Base-by-base conservation (phyloP, 2,888 invertebrate genomes). In the Drosophila siamana region DNA sequence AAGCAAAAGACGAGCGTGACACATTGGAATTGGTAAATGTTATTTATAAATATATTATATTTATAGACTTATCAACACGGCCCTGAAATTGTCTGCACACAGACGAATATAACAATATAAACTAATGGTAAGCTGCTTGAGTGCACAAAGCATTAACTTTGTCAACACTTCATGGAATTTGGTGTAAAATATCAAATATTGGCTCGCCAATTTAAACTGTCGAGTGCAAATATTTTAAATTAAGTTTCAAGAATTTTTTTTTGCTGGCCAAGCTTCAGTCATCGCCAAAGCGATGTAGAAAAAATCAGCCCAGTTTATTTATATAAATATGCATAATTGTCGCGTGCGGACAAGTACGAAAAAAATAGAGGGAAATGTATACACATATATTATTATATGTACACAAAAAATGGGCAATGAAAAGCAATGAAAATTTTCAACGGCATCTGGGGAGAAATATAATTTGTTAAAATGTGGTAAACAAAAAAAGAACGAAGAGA, bases 301-400 rank as follows among this genome's bases (percentile, higher is more conserved):
- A 50, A 60, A 36, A n/a, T 22, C 28, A 50, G 9, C 43, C 19
- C n/a, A 28, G 40, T 69, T 75, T 80, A 75, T 84, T 70, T 81
- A 55, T 78, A 78, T 71, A 72, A 80, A 83, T 80, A 78, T 83
- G 69, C 80, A 80, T 83, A 80, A 80, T 80, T 80, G 80, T 80
- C 83, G 84, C 80, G 80, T 64, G 84, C 67, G 72, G 61, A 69
- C 41, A 61, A 51, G 63, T 46, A 61, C 41, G 44, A 48, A 30
- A 52, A 48, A 19, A 43, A 44, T 41, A 54, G 44, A 54, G 74
- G 36, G 55, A 66, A 69, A 30, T 50, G 15, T 47, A 43, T 26
- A 47, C n/a, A 46, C 38, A 30, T 13, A 30, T 47, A 40, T 7
- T 24, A 9, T 47, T 57, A 47, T 24, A 65, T 65, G 36, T 44